Conservation (phyloP, 2,888 invertebrate genomes). For the Drosophila subquinaria region DNA sequence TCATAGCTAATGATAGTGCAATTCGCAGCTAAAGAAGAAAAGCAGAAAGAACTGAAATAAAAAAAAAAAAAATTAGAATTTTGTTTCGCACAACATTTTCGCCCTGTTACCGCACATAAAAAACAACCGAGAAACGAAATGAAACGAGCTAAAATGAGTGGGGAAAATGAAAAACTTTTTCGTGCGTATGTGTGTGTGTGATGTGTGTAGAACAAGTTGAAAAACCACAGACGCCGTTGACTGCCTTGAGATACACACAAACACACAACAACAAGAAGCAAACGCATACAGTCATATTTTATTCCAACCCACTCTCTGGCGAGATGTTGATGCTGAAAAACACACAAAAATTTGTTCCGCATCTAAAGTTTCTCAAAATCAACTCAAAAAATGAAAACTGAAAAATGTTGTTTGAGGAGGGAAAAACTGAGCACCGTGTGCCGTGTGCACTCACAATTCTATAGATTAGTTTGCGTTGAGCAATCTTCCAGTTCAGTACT, state of each 20-base stretch:
- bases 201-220: conserved; percentile 46
- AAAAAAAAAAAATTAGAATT: conserved; percentile 4
- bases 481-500: conserved; percentile 82
- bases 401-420: conserved; percentile 40
- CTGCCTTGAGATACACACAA: conserved; percentile 28
- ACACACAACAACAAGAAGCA: conserved; percentile 11
- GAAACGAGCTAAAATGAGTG: conserved; percentile 22
- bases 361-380: conserved; percentile 78
- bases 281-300: conserved; percentile 59
- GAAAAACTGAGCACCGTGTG: conserved; percentile 62
- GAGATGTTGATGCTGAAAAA: conserved; percentile 67
- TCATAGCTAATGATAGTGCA: conserved; percentile 49
- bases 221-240: conserved; percentile 61
- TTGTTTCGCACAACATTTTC: conserved; percentile 53
- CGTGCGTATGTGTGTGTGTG: conserved; percentile 15
- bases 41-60: conserved; percentile 13
- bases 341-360: conserved; percentile 48
- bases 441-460: conserved; percentile 81
- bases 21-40: conserved; percentile 14
- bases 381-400: conserved; percentile 47
- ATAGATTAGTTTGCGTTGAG: conserved; percentile 82
- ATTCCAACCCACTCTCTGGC: conserved; percentile 76
- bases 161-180: conserved; percentile 58
- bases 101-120: conserved; percentile 60
- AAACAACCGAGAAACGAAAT: conserved; percentile 17